Evolutionary conservation across 2,888 invertebrate species (phyloP), one percentile per base, ranked within the genome.

Genomic region (Invenusta paracnida): DNA sequence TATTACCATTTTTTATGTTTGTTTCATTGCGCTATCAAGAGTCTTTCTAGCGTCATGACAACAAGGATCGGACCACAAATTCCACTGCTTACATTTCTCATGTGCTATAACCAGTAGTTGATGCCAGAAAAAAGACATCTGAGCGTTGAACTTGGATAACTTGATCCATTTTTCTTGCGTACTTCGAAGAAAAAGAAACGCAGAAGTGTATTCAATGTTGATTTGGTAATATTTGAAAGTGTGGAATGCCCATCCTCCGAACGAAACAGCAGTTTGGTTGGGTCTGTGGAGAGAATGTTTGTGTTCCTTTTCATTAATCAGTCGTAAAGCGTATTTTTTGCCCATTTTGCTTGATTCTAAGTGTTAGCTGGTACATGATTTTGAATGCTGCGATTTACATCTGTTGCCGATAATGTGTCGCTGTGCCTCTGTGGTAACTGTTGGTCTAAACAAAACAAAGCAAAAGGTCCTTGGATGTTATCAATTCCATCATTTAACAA

Each of bases 101-200:
- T 28, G 5, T 25, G 23, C 23, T 25, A n/a, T n/a, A n/a, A n/a
- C n/a, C n/a, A 79, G 79, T 5, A 79, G 79, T 28, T 28, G 79
- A 79, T 79, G n/a, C 79, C 23, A 79, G 23, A 79, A 27, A 79
- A 48, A 17, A 48, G 48, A 11, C 11, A 48, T 11, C 48, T 5
- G 11, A 48, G 17, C n/a, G n/a, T n/a, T n/a, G n/a, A n/a, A n/a
- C n/a, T n/a, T n/a, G n/a, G n/a, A n/a, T n/a, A n/a, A n/a, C n/a
- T n/a, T n/a, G n/a, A n/a, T n/a, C n/a, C n/a, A n/a, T n/a, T n/a
- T n/a, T n/a, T n/a, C n/a, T n/a, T 82, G 11, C 82, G 2, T 29
- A 82, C 29, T 82, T 82, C 82, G 27, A 82, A 82, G 13, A 82
- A 29, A 29, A 82, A 82, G 82, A 5, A 82, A 29, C 29, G 11